These are phyloP conservation scores for Petrocephalus sullivani DNA, from an alignment of 2,797 vertebrate genomes.

Conservation along the genomic window DNA sequence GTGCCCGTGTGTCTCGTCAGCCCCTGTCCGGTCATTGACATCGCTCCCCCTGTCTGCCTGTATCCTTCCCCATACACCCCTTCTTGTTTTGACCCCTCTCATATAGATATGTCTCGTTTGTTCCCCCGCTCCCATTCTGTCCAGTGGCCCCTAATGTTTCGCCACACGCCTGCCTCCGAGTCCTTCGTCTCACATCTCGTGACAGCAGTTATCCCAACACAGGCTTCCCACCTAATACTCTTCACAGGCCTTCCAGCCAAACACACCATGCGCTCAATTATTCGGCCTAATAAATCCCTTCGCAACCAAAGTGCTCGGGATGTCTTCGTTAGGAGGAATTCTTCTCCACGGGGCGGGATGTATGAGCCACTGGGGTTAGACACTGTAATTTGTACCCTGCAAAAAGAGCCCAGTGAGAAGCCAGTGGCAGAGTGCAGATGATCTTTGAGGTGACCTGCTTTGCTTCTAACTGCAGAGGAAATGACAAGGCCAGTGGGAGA, in stretches of 20 bases:
- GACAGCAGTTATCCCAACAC: conserved; percentile 47
- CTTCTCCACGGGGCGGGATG: conserved; percentile 42
- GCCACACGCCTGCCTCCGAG: too few species aligned
- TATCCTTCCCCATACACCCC: too few species aligned
- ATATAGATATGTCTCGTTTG: too few species aligned
- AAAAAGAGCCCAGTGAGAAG: conserved; percentile 37
- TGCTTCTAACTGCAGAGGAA: conserved; percentile 39
- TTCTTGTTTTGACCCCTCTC: too few species aligned
- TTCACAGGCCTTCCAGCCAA: conserved; percentile 44
- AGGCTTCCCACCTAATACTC: conserved; percentile 31
- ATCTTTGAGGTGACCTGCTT: conserved; percentile 35
- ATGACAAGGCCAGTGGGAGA: conserved; percentile 48
- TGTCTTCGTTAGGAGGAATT: conserved; percentile 46
- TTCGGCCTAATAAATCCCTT: conserved; percentile 47
- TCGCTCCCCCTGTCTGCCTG: too few species aligned
- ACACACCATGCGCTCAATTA: conserved; percentile 53
- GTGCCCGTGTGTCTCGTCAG: too few species aligned
- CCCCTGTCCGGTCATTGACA: too few species aligned
- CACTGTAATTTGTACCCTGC: conserved; percentile 49
- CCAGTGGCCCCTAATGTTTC: too few species aligned
- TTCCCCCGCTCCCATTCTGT: too few species aligned
- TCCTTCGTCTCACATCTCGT: too few species aligned
- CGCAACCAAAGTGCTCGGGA: conserved; percentile 35
- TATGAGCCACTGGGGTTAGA: conserved; percentile 46
- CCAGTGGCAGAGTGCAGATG: conserved; percentile 39